phyloP scores from a whole-genome alignment of 2,888 invertebrate genomes.

The Cynaeus angustus region DNA sequence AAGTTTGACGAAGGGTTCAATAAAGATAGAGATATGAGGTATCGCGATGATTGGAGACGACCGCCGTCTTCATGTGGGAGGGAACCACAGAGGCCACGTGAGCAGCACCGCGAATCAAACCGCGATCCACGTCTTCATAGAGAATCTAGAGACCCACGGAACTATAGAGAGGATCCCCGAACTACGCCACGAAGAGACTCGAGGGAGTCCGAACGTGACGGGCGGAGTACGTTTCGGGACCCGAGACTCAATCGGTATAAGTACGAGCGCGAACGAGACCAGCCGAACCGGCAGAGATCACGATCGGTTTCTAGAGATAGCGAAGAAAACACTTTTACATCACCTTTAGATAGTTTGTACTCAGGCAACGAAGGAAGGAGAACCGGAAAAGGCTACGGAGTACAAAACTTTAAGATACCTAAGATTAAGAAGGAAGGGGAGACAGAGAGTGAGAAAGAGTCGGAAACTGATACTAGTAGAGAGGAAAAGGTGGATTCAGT shows the following conservation, averaged over 20 bases:
- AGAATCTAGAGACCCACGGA: not conserved
- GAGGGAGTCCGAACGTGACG: slow-evolving; percentile 21
- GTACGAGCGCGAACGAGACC: not conserved
- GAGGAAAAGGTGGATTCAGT: slow-evolving; percentile 8
- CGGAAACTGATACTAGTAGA: not conserved
- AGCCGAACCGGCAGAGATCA: slow-evolving; percentile 30
- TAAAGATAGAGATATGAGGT: slow-evolving; percentile 54
- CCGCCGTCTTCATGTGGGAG: no score
- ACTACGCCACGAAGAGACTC: slow-evolving; percentile 17
- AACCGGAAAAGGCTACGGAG: slow-evolving; percentile 71
- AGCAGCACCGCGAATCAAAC: not conserved
- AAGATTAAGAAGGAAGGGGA: slow-evolving; percentile 45
- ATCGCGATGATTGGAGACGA: slow-evolving; percentile 28
- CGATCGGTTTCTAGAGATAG: slow-evolving; percentile 53
- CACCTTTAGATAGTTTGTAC: slow-evolving; percentile 73
- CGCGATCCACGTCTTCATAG: slow-evolving; percentile 22
- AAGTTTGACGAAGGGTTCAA: not conserved
- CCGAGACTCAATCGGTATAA: slow-evolving; percentile 37
- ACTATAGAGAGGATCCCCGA: slow-evolving; percentile 10
- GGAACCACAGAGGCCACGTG: not conserved
- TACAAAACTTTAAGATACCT: slow-evolving; percentile 75
- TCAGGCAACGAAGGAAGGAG: slow-evolving; percentile 67
- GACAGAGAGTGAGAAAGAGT: slow-evolving; percentile 12
- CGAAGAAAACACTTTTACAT: slow-evolving; percentile 69
- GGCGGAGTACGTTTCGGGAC: slow-evolving; percentile 13